phyloP scores from a whole-genome alignment of 2,113 vertebrate species.

The Pteropus alecto region DNA sequence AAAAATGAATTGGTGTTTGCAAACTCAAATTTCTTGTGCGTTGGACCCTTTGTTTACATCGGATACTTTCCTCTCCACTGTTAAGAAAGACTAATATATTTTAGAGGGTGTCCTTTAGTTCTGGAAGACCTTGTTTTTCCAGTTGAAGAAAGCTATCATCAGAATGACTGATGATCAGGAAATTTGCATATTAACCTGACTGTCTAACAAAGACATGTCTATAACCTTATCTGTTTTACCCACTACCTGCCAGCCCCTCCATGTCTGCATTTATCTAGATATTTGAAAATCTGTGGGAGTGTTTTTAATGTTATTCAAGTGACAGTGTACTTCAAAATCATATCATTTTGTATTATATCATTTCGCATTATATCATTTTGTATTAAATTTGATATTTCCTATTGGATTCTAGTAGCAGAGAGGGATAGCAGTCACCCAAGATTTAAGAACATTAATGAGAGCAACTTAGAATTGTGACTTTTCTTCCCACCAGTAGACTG shows the following conservation, averaged over 20 bases:
- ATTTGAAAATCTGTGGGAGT: background rate
- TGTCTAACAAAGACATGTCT: background rate
- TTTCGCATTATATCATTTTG: conserved; percentile 5
- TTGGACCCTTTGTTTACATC: background rate
- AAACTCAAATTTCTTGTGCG: conserved; percentile 28
- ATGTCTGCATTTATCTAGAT: background rate
- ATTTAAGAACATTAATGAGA: background rate
- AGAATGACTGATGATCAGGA: background rate
- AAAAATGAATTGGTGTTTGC: conserved; percentile 40
- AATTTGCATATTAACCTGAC: background rate
- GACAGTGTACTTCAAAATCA: background rate
- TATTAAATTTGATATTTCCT: background rate
- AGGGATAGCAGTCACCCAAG: background rate
- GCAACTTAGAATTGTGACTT: background rate
- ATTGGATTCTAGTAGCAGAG: background rate
- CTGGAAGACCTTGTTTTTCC: conserved; percentile 17
- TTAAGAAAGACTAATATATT: background rate
- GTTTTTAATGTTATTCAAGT: background rate
- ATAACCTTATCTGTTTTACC: background rate
- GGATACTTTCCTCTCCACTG: background rate
- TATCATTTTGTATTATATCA: background rate
- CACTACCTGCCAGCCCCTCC: background rate
- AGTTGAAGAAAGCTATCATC: background rate
- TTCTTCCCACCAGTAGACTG: background rate
- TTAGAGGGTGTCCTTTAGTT: conserved; percentile 20